phyloP scores from a whole-genome alignment of 2,113 vertebrate genomes.

The Hystrix cristata region DNA sequence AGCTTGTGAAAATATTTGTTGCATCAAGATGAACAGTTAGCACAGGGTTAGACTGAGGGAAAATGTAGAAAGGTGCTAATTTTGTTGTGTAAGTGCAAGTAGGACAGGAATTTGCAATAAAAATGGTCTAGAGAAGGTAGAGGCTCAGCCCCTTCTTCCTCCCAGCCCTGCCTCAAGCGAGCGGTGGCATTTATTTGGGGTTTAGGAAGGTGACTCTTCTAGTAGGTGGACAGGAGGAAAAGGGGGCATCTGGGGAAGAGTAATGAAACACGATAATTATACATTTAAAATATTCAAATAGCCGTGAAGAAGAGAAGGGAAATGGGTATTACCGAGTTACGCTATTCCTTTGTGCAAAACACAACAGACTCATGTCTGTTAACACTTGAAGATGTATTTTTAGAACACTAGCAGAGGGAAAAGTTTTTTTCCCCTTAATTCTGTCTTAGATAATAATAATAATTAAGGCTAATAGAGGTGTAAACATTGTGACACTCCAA shows the following conservation, averaged over 20 bases:
- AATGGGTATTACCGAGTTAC: neutral
- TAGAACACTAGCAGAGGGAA: neutral
- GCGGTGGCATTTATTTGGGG: neutral
- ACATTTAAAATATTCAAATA: slow-evolving; percentile 35
- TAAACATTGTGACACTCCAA: slow-evolving; percentile 71
- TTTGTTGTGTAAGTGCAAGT: neutral
- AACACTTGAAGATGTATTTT: slow-evolving; percentile 55
- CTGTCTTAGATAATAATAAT: slow-evolving; percentile 63
- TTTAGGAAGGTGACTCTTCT: neutral
- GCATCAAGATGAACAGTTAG: neutral
- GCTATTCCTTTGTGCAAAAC: neutral
- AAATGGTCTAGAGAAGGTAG: neutral
- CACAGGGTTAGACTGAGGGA: neutral
- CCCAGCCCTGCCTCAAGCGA: neutral
- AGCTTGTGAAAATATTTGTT: neutral
- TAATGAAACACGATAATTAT: neutral
- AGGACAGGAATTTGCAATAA: neutral
- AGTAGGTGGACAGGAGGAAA: neutral
- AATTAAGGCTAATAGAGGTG: slow-evolving; percentile 62
- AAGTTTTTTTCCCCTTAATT: neutral
- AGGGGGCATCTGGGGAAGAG: neutral
- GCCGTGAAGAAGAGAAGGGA: neutral
- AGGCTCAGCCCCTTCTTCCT: neutral
- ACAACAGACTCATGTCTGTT: neutral
- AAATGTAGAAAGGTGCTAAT: neutral